Percentiles rank a stretch among this genome's conserved stretches.
phyloP scores from a whole-genome alignment of 2,888 invertebrate genomes.

The Mechanitis messenoides region DNA sequence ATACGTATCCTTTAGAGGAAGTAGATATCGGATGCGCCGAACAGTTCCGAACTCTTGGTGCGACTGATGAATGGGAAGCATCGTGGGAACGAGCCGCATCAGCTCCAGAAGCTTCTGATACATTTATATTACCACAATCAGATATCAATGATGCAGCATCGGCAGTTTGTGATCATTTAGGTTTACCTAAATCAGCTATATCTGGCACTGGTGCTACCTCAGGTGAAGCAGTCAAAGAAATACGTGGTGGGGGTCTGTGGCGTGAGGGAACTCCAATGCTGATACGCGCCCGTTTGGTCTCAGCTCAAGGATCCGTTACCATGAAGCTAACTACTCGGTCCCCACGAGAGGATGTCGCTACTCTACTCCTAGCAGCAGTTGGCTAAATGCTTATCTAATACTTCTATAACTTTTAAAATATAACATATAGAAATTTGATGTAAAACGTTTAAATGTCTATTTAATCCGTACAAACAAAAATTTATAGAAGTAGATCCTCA shows the following conservation, averaged over 20 bases:
- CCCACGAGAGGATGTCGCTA: conserved; percentile 87
- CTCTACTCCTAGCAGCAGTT: conserved; percentile 88
- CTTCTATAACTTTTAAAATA: not conserved
- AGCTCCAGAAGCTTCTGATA: conserved; percentile 88
- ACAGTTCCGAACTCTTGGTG: conserved; percentile 47
- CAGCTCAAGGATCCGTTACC: conserved; percentile 85
- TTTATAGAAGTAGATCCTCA: not conserved
- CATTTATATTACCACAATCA: conserved; percentile 85
- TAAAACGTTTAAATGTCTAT: not conserved
- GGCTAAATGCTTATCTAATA: conserved; percentile 71
- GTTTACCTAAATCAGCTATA: conserved; percentile 46
- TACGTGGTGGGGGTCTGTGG: conserved; percentile 81
- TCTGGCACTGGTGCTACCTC: conserved; percentile 38
- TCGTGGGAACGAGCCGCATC: conserved; percentile 85
- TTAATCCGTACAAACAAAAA: not conserved
- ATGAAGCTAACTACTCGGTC: conserved; percentile 94
- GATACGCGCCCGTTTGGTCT: conserved; percentile 86
- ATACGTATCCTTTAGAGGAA: conserved; percentile 96
- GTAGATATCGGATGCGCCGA: conserved; percentile 52
- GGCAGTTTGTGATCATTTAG: conserved; percentile 54
- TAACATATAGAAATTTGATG: not conserved
- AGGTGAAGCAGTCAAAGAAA: conserved; percentile 55
- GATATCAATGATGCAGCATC: conserved; percentile 49
- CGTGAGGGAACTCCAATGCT: conserved; percentile 91
- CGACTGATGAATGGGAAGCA: conserved; percentile 64